phyloP scores from a whole-genome alignment of 64 coral and sea anemone genomes.

The Dendrophyllia cribrosa region DNA sequence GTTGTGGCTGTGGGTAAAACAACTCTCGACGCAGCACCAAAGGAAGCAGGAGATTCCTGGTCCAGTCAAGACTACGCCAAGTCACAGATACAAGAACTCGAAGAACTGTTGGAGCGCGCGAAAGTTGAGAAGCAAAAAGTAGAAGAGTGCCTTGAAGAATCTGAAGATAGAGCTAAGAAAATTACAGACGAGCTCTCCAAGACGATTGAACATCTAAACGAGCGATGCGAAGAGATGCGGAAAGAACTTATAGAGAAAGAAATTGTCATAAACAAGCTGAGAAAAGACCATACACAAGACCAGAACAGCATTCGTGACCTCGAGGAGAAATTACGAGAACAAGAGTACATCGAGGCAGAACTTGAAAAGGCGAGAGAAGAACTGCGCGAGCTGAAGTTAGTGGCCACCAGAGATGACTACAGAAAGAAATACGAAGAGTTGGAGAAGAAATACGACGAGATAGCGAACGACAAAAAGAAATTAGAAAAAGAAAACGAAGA shows the following conservation, averaged over 20 bases:
- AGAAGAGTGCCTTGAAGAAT: slow-evolving; percentile 23
- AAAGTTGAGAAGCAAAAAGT: slow-evolving; percentile 42
- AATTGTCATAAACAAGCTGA: not conserved
- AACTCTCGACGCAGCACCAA: slow-evolving; percentile 20
- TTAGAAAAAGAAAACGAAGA: slow-evolving; percentile 13
- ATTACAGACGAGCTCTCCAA: slow-evolving; percentile 48
- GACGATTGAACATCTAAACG: slow-evolving; percentile 37
- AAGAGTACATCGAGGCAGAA: slow-evolving; percentile 16
- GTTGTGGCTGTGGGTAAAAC: slow-evolving; percentile 24
- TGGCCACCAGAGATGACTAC: not conserved
- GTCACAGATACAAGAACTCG: slow-evolving; percentile 58
- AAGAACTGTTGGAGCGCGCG: slow-evolving; percentile 27
- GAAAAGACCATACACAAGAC: not conserved
- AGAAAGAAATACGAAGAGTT: slow-evolving; percentile 25
- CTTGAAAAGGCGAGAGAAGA: slow-evolving; percentile 20
- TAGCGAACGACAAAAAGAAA: slow-evolving; percentile 6
- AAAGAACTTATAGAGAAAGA: slow-evolving; percentile 64
- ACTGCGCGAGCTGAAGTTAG: not conserved
- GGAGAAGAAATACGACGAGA: not conserved
- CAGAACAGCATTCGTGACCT: slow-evolving; percentile 24
- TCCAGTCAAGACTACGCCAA: slow-evolving; percentile 23
- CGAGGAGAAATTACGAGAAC: slow-evolving; percentile 23
- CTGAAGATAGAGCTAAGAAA: slow-evolving; percentile 46
- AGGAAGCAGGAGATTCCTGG: slow-evolving; percentile 7
- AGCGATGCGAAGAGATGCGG: slow-evolving; percentile 29